A percentile compares a stretch with the other conserved stretches of the same genome.
phyloP scores from a whole-genome alignment of 1,140 invertebrate genomes.

The Cyrtorhinus lividipennis region DNA sequence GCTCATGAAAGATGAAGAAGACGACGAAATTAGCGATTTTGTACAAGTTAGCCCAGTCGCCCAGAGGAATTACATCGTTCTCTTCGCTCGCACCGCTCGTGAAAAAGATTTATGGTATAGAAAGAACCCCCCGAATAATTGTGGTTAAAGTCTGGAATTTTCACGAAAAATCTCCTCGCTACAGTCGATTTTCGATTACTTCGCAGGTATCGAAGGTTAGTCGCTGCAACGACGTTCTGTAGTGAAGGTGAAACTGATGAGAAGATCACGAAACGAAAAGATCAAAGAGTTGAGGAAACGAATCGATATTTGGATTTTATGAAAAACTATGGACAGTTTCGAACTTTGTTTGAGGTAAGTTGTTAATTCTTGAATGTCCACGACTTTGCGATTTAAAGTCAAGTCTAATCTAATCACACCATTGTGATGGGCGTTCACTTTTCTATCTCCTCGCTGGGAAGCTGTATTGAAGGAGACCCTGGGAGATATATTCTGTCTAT shows the following conservation, averaged over 20 bases:
- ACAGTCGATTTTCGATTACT: no score
- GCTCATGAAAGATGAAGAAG: conserved; percentile 30
- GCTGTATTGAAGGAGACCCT: not conserved
- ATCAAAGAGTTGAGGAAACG: conserved; percentile 13
- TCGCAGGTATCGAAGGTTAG: conserved; percentile 31
- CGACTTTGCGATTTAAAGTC: no score
- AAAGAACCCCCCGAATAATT: conserved; percentile 26
- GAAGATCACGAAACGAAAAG: conserved; percentile 9
- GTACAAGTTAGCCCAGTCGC: conserved; percentile 22
- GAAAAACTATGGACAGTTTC: conserved; percentile 6
- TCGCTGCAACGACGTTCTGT: conserved; percentile 26
- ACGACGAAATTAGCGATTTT: conserved; percentile 25
- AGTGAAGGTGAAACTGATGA: conserved; percentile 8
- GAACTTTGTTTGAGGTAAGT: not conserved
- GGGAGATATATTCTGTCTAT: not conserved
- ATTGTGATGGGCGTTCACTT: no score
- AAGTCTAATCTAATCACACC: no score
- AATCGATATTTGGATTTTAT: conserved; percentile 14
- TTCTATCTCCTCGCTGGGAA: not conserved
- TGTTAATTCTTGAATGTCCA: no score
- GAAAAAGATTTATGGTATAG: conserved; percentile 90
- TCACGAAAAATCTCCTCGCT: no score
- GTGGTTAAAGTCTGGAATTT: no score
- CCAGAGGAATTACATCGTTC: conserved; percentile 37
- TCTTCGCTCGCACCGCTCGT: conserved; percentile 67